phyloP scores from a whole-genome alignment of 2,113 vertebrate genomes.

The Serilophus lunatus region DNA sequence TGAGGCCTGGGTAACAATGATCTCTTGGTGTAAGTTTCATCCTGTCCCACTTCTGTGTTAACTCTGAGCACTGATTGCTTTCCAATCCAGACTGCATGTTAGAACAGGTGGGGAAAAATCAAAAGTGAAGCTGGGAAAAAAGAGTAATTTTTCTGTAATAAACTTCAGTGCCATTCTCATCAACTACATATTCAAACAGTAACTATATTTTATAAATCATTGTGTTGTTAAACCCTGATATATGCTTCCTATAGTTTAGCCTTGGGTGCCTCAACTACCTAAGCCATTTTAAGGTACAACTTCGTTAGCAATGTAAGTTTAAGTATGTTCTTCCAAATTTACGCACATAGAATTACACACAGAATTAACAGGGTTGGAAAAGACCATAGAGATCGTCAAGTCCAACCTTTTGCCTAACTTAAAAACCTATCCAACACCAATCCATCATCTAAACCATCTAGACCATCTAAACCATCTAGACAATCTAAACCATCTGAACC shows the following conservation, averaged over 20 bases:
- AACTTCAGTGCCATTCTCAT: neutral
- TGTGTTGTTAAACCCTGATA: neutral
- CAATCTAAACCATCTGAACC: too few species aligned
- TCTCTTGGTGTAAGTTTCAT: neutral
- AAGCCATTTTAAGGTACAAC: neutral
- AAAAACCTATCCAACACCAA: too few species aligned
- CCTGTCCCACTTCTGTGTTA: neutral
- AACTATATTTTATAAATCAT: neutral
- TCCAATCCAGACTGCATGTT: neutral
- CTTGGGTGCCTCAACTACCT: neutral
- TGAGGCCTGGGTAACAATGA: neutral
- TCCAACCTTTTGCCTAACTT: too few species aligned
- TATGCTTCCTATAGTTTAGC: neutral
- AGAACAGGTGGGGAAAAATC: neutral
- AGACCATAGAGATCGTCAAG: too few species aligned
- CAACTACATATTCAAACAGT: neutral
- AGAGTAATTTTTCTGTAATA: neutral
- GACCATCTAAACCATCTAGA: too few species aligned
- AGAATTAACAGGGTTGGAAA: too few species aligned
- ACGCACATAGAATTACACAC: too few species aligned
- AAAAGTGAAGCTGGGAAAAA: neutral
- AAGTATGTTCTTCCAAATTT: neutral
- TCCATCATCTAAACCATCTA: too few species aligned
- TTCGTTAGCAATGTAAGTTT: accelerated
- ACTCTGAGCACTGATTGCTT: neutral